Percentiles rank a stretch among this genome's conserved stretches.
phyloP scores from a whole-genome alignment of 2,888 invertebrate genomes.

The Oegoconia quadripuncta region DNA sequence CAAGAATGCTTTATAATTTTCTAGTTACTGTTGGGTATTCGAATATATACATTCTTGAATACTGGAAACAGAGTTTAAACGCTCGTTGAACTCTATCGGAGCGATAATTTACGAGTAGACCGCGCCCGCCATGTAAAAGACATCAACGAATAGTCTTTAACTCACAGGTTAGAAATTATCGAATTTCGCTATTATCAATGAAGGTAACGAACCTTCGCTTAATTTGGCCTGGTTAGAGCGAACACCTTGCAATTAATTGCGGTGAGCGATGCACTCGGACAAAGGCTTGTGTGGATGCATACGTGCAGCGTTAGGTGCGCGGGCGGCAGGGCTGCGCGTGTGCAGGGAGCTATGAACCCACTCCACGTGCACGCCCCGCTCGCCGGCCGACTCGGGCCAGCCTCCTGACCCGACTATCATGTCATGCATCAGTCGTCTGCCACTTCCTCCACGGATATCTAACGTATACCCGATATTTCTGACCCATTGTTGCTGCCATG shows the following conservation, averaged over 20 bases:
- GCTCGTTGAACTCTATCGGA: constrained; percentile 16
- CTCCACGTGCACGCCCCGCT: constrained; percentile 41
- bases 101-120: background rate
- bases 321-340: constrained; percentile 31
- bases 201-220: background rate
- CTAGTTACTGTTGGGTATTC: no score
- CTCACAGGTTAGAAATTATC: background rate
- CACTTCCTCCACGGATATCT: no score
- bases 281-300: background rate
- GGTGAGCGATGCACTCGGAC: background rate
- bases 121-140: constrained; percentile 23
- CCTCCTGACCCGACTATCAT: background rate
- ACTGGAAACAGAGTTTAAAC: background rate
- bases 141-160: constrained; percentile 26
- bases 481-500: no score
- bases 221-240: no score
- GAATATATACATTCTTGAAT: background rate
- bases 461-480: no score
- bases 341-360: constrained; percentile 58
- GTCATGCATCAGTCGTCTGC: background rate
- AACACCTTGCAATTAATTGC: background rate
- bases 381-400: background rate
- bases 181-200: background rate
- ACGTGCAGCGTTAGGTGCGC: background rate
- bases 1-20: no score